Evolutionary conservation across 2,888 invertebrate genomes (phyloP).

Genomic region (Sesia apiformis): DNA sequence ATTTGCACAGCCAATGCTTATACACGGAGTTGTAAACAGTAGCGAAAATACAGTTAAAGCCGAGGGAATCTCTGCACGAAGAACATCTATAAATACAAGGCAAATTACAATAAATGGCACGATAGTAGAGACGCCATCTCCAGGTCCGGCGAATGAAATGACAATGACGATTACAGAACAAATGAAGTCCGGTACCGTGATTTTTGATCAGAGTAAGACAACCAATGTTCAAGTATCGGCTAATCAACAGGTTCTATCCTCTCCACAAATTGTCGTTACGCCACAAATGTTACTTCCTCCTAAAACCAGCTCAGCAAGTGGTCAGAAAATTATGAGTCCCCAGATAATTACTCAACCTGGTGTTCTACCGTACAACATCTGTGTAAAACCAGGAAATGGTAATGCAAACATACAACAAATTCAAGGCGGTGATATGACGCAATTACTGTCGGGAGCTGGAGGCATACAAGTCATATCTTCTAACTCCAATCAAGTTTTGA

Average conservation of each 20-base stretch:
- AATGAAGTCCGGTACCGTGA: constrained; percentile 65
- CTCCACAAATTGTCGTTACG: constrained; percentile 68
- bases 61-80: constrained; percentile 61
- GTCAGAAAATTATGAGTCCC: constrained; percentile 57
- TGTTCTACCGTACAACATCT: constrained; percentile 63
- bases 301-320: constrained; percentile 50
- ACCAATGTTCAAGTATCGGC: constrained; percentile 63
- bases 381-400: constrained; percentile 60
- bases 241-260: constrained; percentile 60
- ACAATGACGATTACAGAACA: constrained; percentile 69
- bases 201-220: constrained; percentile 63
- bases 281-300: constrained; percentile 67
- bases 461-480: constrained; percentile 71
- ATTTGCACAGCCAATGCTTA: constrained; percentile 68
- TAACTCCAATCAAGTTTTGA: constrained; percentile 64
- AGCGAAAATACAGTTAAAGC: constrained; percentile 62
- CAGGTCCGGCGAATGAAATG: constrained; percentile 65
- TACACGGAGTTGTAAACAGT: constrained; percentile 63
- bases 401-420: constrained; percentile 58
- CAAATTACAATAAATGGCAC: constrained; percentile 72
- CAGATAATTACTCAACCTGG: constrained; percentile 65
- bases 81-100: constrained; percentile 67
- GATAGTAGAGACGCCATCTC: constrained; percentile 70
- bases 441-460: constrained; percentile 55
- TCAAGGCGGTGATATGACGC: constrained; percentile 61